These are phyloP conservation scores for Nyleta sp. DNA, from an alignment of 2,888 invertebrate genomes.

Conservation along the genomic window DNA sequence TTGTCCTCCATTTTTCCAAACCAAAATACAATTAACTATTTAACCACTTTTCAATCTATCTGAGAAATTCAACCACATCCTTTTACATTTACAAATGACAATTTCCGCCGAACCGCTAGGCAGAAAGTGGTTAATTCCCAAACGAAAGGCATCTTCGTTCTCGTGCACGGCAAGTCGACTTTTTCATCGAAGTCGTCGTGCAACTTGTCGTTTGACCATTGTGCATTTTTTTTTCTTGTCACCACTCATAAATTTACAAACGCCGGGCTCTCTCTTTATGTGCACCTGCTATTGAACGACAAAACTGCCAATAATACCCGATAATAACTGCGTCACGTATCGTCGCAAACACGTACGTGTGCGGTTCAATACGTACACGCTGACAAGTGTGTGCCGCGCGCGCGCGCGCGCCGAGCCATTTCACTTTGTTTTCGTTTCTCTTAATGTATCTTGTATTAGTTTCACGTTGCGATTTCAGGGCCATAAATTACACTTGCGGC, in stretches of 20 bases:
- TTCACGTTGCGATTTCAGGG: slow-evolving; percentile 51
- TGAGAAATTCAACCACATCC: too few species aligned
- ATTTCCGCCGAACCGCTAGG: too few species aligned
- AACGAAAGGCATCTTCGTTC: background rate
- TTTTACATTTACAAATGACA: too few species aligned
- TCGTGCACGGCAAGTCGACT: background rate
- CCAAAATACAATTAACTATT: too few species aligned
- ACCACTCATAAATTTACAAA: slow-evolving; percentile 70
- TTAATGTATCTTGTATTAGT: slow-evolving; percentile 71
- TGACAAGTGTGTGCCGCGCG: background rate
- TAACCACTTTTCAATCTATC: too few species aligned
- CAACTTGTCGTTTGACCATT: slow-evolving; percentile 40
- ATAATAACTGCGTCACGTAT: slow-evolving; percentile 76
- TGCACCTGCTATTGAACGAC: slow-evolving; percentile 77
- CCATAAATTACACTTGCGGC: slow-evolving; percentile 58
- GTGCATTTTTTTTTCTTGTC: slow-evolving; percentile 42
- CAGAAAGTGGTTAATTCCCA: background rate
- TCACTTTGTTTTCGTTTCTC: slow-evolving; percentile 60
- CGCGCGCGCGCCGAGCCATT: slow-evolving; percentile 15
- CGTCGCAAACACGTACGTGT: slow-evolving; percentile 60
- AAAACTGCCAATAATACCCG: slow-evolving; percentile 78
- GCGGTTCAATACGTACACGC: background rate
- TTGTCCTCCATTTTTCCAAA: too few species aligned
- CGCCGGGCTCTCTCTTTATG: slow-evolving; percentile 70
- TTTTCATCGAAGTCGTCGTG: slow-evolving; percentile 18